Percentiles rank a stretch among this genome's conserved stretches.
Conservation (phyloP, 2,888 invertebrate species). For the Cheilosia scutellata region DNA sequence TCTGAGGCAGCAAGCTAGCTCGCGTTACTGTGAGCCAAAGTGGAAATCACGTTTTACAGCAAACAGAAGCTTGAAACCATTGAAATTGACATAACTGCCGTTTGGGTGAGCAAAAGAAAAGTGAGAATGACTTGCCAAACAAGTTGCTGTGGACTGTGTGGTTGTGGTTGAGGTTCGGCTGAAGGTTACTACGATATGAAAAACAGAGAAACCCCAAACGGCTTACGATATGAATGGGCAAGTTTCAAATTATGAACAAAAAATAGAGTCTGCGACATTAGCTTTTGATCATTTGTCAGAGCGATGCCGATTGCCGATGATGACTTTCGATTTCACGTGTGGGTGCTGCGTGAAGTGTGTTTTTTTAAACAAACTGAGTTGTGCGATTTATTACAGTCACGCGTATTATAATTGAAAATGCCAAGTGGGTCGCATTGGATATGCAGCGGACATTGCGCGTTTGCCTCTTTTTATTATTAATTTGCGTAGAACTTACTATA, state of each 20-base stretch:
- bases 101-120: constrained; percentile 30
- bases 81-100: constrained; percentile 36
- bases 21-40: constrained; percentile 5
- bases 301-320: constrained; percentile 1
- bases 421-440: too few species aligned
- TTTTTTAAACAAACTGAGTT: background rate
- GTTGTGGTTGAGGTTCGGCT: background rate
- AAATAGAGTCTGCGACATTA: background rate
- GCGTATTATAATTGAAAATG: too few species aligned
- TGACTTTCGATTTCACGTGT: constrained; percentile 24
- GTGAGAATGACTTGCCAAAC: constrained; percentile 49
- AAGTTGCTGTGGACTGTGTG: constrained; percentile 26
- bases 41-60: constrained; percentile 44
- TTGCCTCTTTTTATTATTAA: too few species aligned
- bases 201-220: background rate
- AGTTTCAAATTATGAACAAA: constrained; percentile 7
- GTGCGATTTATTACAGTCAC: background rate
- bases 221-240: background rate
- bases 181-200: constrained; percentile 47
- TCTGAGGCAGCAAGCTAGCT: constrained; percentile 37
- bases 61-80: constrained; percentile 21
- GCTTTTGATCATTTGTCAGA: background rate
- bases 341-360: constrained; percentile 3
- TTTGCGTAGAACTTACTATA: too few species aligned
- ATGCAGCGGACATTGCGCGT: too few species aligned